These are phyloP conservation scores for Rhincodon typus DNA, from an alignment of 2,797 vertebrate genomes.

Conservation along the genomic window DNA sequence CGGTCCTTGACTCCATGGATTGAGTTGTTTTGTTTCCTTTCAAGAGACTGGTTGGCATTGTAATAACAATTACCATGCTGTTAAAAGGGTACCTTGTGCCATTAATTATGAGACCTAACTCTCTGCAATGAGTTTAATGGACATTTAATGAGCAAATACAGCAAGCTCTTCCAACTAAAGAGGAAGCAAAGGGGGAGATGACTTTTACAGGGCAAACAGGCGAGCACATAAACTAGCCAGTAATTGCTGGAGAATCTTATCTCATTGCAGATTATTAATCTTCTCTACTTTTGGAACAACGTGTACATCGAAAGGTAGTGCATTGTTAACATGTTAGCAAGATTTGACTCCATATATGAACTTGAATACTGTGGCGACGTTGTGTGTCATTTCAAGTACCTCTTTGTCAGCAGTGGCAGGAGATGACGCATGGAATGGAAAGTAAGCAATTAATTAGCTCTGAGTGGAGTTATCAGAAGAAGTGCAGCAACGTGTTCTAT, in stretches of 20 bases:
- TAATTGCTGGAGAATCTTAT: background rate
- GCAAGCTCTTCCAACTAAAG: background rate
- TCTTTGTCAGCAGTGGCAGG: too few species aligned
- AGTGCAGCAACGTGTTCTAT: too few species aligned
- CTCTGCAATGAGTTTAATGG: background rate
- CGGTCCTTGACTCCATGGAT: too few species aligned
- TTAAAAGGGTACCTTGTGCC: background rate
- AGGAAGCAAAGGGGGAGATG: background rate
- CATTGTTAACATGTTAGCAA: background rate
- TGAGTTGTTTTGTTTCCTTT: background rate
- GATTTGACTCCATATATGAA: background rate
- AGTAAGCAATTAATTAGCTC: too few species aligned
- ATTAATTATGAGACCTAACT: background rate
- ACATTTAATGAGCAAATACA: background rate
- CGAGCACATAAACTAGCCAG: background rate
- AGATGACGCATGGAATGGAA: too few species aligned
- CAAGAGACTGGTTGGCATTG: background rate
- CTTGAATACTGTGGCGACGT: background rate
- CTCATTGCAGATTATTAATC: background rate
- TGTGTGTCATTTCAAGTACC: too few species aligned
- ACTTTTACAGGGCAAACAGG: background rate
- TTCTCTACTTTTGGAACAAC: background rate
- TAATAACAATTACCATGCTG: background rate
- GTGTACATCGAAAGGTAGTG: background rate
- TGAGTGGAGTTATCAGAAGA: too few species aligned